Percentiles rank a stretch among this genome's conserved stretches.
phyloP scores from a whole-genome alignment of 2,888 invertebrate genomes.

The Eristalis arbustorum region DNA sequence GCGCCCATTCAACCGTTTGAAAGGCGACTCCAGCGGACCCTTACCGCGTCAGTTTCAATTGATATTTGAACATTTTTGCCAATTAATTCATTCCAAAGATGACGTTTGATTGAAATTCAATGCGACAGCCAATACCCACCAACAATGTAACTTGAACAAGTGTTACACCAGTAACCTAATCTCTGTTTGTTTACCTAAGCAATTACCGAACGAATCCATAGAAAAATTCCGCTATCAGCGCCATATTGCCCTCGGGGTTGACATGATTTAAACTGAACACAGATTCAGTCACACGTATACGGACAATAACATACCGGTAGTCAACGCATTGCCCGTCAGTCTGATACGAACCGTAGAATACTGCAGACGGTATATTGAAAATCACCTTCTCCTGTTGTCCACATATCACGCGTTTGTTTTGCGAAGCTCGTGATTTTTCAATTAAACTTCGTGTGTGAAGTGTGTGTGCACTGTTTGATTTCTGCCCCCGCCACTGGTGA shows the following conservation, averaged over 20 bases:
- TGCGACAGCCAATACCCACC: neutral
- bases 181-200: constrained; percentile 41
- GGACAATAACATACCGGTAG: constrained; percentile 24
- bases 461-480: neutral
- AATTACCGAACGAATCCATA: constrained; percentile 57
- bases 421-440: neutral
- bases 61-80: neutral
- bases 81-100: neutral
- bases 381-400: neutral
- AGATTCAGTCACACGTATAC: neutral
- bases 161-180: neutral
- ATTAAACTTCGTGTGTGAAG: neutral
- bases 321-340: constrained; percentile 31
- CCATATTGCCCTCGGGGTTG: neutral
- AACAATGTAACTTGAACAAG: neutral
- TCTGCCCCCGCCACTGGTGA: neutral
- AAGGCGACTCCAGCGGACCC: neutral
- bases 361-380: constrained; percentile 45
- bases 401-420: neutral
- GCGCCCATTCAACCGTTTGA: neutral
- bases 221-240: constrained; percentile 20
- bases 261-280: constrained; percentile 5
- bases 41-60: neutral
- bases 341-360: constrained; percentile 50
- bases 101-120: neutral